Conservation (phyloP, 2,797 vertebrate genomes). For the Gastrophryne carolinensis region DNA sequence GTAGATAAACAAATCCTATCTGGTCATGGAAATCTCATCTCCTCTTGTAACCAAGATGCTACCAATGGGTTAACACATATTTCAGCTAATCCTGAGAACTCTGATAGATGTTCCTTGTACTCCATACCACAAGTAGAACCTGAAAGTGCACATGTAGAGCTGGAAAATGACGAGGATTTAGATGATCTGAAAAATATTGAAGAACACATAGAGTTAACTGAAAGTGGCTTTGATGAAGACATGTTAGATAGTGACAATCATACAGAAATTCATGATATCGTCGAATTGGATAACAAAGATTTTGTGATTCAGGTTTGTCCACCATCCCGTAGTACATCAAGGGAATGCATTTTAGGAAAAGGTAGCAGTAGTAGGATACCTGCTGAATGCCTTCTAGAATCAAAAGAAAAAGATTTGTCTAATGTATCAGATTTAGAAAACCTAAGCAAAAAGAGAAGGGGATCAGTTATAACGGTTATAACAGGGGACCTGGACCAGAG, state of each 20-base stretch:
- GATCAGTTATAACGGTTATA: conserved; percentile 61
- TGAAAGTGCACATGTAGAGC: conserved; percentile 39
- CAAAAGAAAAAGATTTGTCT: conserved; percentile 26
- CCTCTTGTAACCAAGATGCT: conserved; percentile 56
- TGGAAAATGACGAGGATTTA: conserved; percentile 42
- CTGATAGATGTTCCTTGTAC: conserved; percentile 20
- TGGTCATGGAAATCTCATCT: conserved; percentile 52
- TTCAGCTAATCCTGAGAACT: conserved; percentile 35
- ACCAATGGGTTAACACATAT: conserved; percentile 46
- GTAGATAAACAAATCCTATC: conserved; percentile 53
- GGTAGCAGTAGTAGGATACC: not conserved
- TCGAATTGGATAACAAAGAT: conserved; percentile 51
- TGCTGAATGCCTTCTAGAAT: conserved; percentile 8
- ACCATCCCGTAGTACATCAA: conserved; percentile 60
- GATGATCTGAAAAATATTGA: conserved; percentile 46
- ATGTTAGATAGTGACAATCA: conserved; percentile 54
- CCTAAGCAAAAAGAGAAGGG: conserved; percentile 55
- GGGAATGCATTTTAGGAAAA: conserved; percentile 56
- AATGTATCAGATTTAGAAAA: conserved; percentile 23
- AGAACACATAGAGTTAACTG: conserved; percentile 60
- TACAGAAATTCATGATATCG: conserved; percentile 31
- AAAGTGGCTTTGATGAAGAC: conserved; percentile 67
- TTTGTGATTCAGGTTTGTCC: conserved; percentile 59
- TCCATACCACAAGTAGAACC: conserved; percentile 29
- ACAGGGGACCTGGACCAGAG: conserved; percentile 61